Conservation (phyloP, 2,113 vertebrate genomes). For the Notothenia coriiceps region DNA sequence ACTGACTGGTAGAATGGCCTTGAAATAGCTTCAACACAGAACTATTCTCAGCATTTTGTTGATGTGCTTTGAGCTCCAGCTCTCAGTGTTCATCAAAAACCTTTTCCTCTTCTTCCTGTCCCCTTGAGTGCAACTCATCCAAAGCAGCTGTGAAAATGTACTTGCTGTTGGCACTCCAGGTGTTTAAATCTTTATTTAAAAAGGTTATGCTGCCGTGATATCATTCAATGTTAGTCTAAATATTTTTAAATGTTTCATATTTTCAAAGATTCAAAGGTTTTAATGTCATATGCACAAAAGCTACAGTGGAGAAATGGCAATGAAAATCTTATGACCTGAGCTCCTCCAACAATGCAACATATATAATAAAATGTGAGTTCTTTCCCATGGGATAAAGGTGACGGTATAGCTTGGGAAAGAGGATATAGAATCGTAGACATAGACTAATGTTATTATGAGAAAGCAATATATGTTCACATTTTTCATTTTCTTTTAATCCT, state of each 20-base stretch:
- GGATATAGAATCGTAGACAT: neutral
- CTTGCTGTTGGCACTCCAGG: neutral
- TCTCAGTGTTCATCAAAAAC: constrained; percentile 33
- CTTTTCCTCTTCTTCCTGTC: neutral
- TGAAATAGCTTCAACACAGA: constrained; percentile 51
- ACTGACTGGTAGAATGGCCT: constrained; percentile 1
- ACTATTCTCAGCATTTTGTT: constrained; percentile 57
- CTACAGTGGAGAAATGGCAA: too few relatives aligned
- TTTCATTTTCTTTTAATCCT: neutral
- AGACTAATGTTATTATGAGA: neutral
- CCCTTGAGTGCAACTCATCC: constrained; percentile 7
- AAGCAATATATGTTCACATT: neutral
- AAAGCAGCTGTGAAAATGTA: neutral
- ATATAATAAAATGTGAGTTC: neutral
- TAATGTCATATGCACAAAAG: too few relatives aligned
- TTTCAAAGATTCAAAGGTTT: too few relatives aligned
- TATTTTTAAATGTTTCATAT: too few relatives aligned
- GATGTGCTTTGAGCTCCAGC: constrained; percentile 43
- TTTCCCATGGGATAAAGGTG: neutral
- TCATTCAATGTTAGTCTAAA: too few relatives aligned
- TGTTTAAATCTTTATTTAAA: neutral
- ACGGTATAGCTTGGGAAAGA: neutral
- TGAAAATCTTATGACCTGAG: too few relatives aligned
- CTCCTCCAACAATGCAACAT: too few relatives aligned
- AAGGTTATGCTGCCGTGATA: neutral